A percentile compares a stretch with the other conserved stretches of the same genome.
phyloP scores from a whole-genome alignment of 2,888 invertebrate genomes.

The Drosophila borborema region DNA sequence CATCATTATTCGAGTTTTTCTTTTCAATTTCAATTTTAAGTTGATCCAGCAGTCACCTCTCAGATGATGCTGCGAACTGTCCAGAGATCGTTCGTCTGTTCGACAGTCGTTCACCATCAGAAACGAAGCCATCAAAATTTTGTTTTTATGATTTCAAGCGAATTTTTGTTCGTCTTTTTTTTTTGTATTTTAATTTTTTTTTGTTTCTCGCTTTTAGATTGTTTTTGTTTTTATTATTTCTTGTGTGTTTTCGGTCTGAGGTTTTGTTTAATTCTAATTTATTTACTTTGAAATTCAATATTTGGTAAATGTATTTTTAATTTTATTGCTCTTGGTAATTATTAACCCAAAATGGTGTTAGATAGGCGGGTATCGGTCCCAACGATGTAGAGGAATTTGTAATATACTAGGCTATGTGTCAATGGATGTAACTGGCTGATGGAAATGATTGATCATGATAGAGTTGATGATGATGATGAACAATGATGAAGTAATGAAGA shows the following conservation, averaged over 20 bases:
- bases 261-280: slow-evolving; percentile 70
- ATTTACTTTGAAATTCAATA: slow-evolving; percentile 83
- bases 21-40: slow-evolving; percentile 30
- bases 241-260: slow-evolving; percentile 19
- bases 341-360: slow-evolving; percentile 52
- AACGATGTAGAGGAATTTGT: slow-evolving; percentile 54
- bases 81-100: slow-evolving; percentile 21
- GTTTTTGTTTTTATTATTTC: neutral
- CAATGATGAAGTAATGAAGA: neutral
- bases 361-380: slow-evolving; percentile 30
- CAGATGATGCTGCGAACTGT: slow-evolving; percentile 14
- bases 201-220: slow-evolving; percentile 36
- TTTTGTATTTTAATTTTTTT: slow-evolving; percentile 21
- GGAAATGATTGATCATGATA: neutral
- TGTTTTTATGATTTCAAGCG: slow-evolving; percentile 79
- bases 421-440: neutral
- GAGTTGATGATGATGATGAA: neutral
- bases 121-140: slow-evolving; percentile 68
- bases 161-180: slow-evolving; percentile 57
- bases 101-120: slow-evolving; percentile 24
- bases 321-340: slow-evolving; percentile 63
- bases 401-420: neutral
- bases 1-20: slow-evolving; percentile 78
- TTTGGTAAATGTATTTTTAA: slow-evolving; percentile 77
- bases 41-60: slow-evolving; percentile 25